Evolutionary conservation across 2,888 invertebrate species (phyloP).

Genomic region (Drosophila tanythrix): DNA sequence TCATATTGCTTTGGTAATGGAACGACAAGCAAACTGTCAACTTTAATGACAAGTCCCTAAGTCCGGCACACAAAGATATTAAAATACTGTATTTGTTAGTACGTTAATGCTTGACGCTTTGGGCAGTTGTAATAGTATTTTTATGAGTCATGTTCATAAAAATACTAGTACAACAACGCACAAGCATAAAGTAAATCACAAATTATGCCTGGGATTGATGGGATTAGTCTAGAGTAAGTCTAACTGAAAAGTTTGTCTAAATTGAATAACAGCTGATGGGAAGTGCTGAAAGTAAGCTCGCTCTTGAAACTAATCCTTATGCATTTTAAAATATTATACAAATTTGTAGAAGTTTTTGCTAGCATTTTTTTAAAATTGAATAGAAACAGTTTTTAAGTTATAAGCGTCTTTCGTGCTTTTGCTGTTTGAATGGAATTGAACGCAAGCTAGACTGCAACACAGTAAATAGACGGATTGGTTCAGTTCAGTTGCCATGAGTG

Average conservation of each 20-base stretch:
- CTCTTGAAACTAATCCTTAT: neutral
- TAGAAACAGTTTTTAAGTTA: neutral
- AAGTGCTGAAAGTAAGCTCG: neutral
- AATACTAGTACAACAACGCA: neutral
- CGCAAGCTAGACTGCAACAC: no score
- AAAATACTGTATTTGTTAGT: neutral
- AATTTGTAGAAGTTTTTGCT: neutral
- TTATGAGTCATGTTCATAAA: neutral
- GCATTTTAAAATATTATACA: neutral
- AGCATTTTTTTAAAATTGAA: neutral
- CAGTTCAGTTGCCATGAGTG: slow-evolving; percentile 1
- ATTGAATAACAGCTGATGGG: neutral
- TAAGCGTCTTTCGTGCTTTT: no score
- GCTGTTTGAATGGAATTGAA: neutral
- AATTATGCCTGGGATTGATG: neutral
- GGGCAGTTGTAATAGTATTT: neutral
- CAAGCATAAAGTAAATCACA: neutral
- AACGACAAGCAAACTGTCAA: no score
- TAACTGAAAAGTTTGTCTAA: neutral
- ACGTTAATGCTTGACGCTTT: neutral
- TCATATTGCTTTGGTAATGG: no score
- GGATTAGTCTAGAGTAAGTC: neutral
- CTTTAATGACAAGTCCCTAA: no score
- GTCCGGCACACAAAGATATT: no score
- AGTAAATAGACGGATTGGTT: neutral